A percentile compares a stretch with the other conserved stretches of the same genome.
phyloP scores from a whole-genome alignment of 1,140 invertebrate species.

The Euwallacea similis region DNA sequence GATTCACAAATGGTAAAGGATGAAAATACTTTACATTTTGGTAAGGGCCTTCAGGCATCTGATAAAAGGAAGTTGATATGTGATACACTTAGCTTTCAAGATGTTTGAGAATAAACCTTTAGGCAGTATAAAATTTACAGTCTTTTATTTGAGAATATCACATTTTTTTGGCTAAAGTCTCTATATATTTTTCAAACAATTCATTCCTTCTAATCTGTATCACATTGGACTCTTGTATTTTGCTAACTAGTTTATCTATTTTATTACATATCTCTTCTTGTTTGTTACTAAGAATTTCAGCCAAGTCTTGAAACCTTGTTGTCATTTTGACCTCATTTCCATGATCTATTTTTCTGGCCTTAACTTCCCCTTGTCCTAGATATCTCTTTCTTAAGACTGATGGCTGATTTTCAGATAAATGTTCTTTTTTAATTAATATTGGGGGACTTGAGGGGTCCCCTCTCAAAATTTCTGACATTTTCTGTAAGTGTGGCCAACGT shows the following conservation, averaged over 20 bases:
- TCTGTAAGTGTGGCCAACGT: background rate
- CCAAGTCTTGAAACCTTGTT: background rate
- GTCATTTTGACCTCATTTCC: background rate
- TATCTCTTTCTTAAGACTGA: too few species aligned
- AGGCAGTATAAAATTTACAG: too few species aligned
- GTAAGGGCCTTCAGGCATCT: background rate
- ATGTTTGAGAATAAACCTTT: too few species aligned
- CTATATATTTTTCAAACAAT: conserved; percentile 1
- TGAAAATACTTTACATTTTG: background rate
- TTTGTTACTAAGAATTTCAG: background rate
- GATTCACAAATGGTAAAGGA: too few species aligned
- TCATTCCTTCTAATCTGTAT: background rate
- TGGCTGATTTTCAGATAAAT: too few species aligned
- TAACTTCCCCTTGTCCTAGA: background rate
- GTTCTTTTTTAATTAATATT: background rate
- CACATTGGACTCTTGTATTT: background rate
- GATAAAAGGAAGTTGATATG: background rate
- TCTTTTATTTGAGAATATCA: too few species aligned
- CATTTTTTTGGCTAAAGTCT: background rate
- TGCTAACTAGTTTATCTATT: background rate
- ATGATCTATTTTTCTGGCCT: background rate
- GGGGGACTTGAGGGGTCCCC: background rate
- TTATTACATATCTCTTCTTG: background rate
- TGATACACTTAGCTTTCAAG: background rate
- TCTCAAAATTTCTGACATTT: background rate